These are phyloP conservation scores for Scytalopus superciliaris DNA, from an alignment of 2,113 vertebrate genomes.

Conservation along the genomic window DNA sequence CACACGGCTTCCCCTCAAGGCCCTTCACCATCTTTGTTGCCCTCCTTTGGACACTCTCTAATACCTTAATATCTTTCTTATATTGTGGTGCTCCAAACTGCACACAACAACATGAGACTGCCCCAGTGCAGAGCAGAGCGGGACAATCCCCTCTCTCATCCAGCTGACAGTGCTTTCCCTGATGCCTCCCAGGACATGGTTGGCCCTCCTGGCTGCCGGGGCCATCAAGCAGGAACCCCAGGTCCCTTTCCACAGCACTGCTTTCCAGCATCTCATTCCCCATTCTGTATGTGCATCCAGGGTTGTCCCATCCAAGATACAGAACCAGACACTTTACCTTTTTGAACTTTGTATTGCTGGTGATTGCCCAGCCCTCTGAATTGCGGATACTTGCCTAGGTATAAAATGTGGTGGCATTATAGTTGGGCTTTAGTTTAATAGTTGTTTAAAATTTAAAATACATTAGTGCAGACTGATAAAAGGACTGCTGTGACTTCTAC, in stretches of 20 bases:
- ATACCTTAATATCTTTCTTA: neutral
- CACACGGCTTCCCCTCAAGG: neutral
- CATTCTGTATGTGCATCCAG: neutral
- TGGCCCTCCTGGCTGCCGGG: neutral
- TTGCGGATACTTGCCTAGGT: neutral
- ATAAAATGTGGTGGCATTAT: neutral
- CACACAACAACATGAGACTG: neutral
- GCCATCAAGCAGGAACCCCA: neutral
- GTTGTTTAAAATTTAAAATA: neutral
- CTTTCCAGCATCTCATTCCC: neutral
- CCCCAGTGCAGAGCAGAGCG: neutral
- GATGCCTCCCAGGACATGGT: neutral
- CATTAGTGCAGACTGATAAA: neutral
- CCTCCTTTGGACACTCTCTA: neutral
- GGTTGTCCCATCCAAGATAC: neutral
- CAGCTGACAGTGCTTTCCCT: neutral
- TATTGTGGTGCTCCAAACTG: neutral
- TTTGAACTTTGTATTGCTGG: neutral
- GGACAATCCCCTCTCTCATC: neutral
- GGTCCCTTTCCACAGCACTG: neutral
- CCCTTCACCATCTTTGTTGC: neutral
- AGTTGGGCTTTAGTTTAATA: neutral
- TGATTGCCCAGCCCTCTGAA: neutral
- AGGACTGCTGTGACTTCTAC: neutral
- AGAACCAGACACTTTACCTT: neutral